Evolutionary conservation across 2,888 invertebrate species (phyloP), one percentile per base, ranked within the genome.

Genomic region (Nematopogon swammerdamellus): DNA sequence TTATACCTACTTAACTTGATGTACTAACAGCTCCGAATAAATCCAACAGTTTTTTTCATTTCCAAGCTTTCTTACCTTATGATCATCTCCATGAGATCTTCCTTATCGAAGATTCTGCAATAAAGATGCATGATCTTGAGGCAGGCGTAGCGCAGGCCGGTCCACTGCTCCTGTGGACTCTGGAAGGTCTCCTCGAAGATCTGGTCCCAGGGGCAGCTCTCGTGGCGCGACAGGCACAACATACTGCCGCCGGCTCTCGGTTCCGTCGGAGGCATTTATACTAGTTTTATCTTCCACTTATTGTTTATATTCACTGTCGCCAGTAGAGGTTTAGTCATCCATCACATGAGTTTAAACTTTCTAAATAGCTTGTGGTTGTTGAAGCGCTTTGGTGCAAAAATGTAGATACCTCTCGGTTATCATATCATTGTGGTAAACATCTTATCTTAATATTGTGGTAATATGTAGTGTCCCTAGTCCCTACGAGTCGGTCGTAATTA

Each of bases 71-170:
- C 72, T 81, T 82, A 91, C 91, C 90, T 86, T 74, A 90, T 86
- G 60, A 90, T 85, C 72, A 89, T 83, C 68, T 90, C 88, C 73
- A 88, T 81, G 45, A 91, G 82, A 76, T 90, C 89, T 69, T 86
- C 86, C 64, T 88, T 86, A 64, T 90, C 89, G 72, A 93, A 93
- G 60, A 92, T 91, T 70, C 91, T 92, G 77, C 91, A 92, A 76
- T 93, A 93, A 50, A 92, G 82, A 63, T 90, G 89, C 53, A 93
- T 81, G 50, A 93, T 88, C 75, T 90, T 87, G 56, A 92, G 82
- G 69, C 92, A 93, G 57, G 91, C 88, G 72, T 90, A 88, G 62
- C 87, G 86, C 65, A 93, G 83, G 46, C 92, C 92, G n/a, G 88
- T 87, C 92, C 92, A 92, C 53, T 88, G 87, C 57, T 86, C 72